phyloP scores from a whole-genome alignment of 2,888 invertebrate genomes.

The Ornithoptera alexandrae region DNA sequence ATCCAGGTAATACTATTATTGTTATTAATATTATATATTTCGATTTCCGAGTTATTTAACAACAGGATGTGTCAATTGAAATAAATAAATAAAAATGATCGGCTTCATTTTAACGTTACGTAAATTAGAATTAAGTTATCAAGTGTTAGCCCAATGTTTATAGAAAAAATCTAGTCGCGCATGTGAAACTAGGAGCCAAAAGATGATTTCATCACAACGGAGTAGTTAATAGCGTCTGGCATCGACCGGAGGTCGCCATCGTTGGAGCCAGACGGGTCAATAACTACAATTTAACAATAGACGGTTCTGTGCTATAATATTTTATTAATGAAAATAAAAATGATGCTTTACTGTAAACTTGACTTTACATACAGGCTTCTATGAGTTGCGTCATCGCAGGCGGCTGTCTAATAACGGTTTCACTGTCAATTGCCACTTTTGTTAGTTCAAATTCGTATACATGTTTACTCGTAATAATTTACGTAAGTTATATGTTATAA shows the following conservation, averaged over 20 bases:
- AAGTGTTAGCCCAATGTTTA: too few relatives aligned
- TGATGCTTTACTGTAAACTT: constrained; percentile 35
- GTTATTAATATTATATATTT: too few relatives aligned
- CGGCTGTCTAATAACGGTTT: constrained; percentile 56
- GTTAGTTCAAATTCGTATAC: constrained; percentile 39
- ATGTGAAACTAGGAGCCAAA: neutral
- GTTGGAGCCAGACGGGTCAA: neutral
- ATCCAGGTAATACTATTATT: too few relatives aligned
- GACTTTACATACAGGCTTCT: constrained; percentile 44
- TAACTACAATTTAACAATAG: neutral
- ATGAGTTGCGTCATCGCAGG: constrained; percentile 57
- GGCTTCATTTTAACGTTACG: too few relatives aligned
- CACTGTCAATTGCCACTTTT: constrained; percentile 56
- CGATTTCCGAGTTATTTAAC: too few relatives aligned
- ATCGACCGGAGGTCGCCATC: neutral
- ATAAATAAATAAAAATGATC: too few relatives aligned
- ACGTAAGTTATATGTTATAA: constrained; percentile 27
- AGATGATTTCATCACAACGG: neutral
- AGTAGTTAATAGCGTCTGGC: neutral
- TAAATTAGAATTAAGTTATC: too few relatives aligned
- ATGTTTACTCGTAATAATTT: constrained; percentile 37
- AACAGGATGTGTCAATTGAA: too few relatives aligned
- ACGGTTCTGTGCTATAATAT: neutral
- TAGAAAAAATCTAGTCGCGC: neutral
- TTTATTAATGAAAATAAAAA: neutral